These are phyloP conservation scores for Eupithecia abbreviata DNA, from an alignment of 2,888 invertebrate species.

Conservation along the genomic window DNA sequence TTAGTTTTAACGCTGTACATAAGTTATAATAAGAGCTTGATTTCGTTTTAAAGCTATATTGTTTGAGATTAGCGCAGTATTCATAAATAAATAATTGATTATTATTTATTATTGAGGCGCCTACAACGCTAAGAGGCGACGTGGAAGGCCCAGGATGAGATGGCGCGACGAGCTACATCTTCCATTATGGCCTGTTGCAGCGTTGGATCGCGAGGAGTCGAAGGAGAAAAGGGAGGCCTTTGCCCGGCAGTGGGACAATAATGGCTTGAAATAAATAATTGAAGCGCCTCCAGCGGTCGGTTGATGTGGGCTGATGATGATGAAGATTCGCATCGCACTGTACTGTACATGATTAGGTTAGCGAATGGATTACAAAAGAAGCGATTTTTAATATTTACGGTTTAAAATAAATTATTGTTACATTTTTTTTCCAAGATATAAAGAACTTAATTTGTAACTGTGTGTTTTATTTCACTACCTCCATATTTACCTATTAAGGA, in stretches of 20 bases:
- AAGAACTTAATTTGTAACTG: constrained; percentile 77
- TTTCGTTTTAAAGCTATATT: constrained; percentile 39
- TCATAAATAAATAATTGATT: constrained; percentile 1
- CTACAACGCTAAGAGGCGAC: neutral
- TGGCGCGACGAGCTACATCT: no score
- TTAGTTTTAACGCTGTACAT: constrained; percentile 25
- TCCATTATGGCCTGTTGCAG: no score
- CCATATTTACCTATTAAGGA: neutral
- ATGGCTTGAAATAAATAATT: neutral
- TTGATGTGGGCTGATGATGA: neutral
- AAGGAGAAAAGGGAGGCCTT: no score
- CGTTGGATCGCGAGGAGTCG: no score
- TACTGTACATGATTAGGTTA: constrained; percentile 19
- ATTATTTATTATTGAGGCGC: neutral
- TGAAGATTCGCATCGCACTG: constrained; percentile 22
- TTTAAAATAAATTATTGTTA: constrained; percentile 81
- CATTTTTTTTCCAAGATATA: constrained; percentile 72
- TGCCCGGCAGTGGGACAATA: no score
- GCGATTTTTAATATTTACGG: constrained; percentile 66
- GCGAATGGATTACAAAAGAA: constrained; percentile 46
- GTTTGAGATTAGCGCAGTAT: constrained; percentile 64
- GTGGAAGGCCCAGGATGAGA: no score
- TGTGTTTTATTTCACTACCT: constrained; percentile 49
- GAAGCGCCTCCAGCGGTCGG: neutral
- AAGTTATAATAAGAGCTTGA: constrained; percentile 22